Conservation (phyloP, 1,140 invertebrate genomes). For the Anagrus nilaparvatae region DNA sequence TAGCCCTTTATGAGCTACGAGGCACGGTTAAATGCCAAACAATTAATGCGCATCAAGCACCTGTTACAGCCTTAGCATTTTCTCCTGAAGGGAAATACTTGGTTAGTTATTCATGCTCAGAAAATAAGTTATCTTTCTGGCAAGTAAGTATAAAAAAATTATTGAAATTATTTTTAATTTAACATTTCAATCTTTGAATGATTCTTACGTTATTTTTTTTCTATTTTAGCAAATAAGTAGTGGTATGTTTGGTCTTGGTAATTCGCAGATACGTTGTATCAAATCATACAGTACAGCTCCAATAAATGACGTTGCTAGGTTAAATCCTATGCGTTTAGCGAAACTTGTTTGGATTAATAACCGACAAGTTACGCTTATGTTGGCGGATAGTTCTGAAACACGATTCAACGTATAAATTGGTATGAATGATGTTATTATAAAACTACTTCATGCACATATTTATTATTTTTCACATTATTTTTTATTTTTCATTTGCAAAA, state of each 20-base stretch:
- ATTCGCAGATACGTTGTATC: constrained; percentile 82
- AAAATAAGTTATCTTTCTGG: constrained; percentile 96
- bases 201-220: constrained; percentile 14
- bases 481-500: too few relatives aligned
- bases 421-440: too few relatives aligned
- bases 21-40: constrained; percentile 84
- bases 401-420: constrained; percentile 70
- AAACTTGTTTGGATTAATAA: constrained; percentile 86
- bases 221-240: constrained; percentile 50
- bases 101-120: constrained; percentile 89
- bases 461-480: too few relatives aligned
- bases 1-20: constrained; percentile 92
- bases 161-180: too few relatives aligned
- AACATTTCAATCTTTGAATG: constrained; percentile 13
- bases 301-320: constrained; percentile 73
- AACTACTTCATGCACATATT: too few relatives aligned
- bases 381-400: constrained; percentile 85
- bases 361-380: constrained; percentile 82
- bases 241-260: constrained; percentile 84
- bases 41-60: constrained; percentile 75
- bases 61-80: constrained; percentile 88
- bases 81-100: constrained; percentile 96
- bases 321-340: constrained; percentile 80
- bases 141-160: constrained; percentile 81
- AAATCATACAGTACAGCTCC: constrained; percentile 90